Percentiles rank a stretch among this genome's conserved stretches.
Evolutionary conservation across 1,140 invertebrate genomes (phyloP).

Genomic region (Pogonomyrmex barbatus): DNA sequence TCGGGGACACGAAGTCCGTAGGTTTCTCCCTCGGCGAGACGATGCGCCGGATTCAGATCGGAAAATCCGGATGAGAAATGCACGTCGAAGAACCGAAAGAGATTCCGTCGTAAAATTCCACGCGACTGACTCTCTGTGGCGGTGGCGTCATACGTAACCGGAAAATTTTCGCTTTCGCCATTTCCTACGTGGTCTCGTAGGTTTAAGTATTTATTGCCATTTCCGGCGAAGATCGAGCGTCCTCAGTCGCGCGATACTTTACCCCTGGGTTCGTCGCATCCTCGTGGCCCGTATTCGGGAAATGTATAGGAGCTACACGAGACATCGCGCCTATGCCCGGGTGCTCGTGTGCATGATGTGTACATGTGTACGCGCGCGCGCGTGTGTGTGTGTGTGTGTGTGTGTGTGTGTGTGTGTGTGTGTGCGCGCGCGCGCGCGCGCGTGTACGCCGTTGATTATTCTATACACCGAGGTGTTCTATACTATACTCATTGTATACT

Average conservation of each 20-base stretch:
- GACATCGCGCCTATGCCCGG: not conserved
- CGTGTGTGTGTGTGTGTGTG: not conserved
- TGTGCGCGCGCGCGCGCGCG: not conserved
- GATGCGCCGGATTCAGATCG: not conserved
- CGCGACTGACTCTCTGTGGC: not conserved
- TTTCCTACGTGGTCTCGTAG: slow-evolving; percentile 31
- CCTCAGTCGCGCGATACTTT: slow-evolving; percentile 32
- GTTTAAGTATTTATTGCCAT: slow-evolving; percentile 59
- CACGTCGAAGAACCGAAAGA: not conserved
- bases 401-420: not conserved
- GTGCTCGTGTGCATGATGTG: not conserved
- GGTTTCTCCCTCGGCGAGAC: not conserved
- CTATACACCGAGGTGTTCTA: not conserved
- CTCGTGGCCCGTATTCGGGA: slow-evolving; percentile 7
- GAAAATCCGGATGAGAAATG: slow-evolving; percentile 23
- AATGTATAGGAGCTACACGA: slow-evolving; percentile 5
- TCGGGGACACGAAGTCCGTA: not conserved
- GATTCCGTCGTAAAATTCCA: slow-evolving; percentile 42
- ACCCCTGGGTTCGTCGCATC: not conserved
- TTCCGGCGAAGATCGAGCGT: slow-evolving; percentile 33
- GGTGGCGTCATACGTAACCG: not conserved
- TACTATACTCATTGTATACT: no score
- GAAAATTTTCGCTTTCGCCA: slow-evolving; percentile 27
- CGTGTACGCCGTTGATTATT: slow-evolving; percentile 34
- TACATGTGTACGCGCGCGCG: not conserved